A percentile compares a stretch with the other conserved stretches of the same genome.
Evolutionary conservation across 2,113 vertebrate genomes (phyloP).

Genomic region (Parus major): DNA sequence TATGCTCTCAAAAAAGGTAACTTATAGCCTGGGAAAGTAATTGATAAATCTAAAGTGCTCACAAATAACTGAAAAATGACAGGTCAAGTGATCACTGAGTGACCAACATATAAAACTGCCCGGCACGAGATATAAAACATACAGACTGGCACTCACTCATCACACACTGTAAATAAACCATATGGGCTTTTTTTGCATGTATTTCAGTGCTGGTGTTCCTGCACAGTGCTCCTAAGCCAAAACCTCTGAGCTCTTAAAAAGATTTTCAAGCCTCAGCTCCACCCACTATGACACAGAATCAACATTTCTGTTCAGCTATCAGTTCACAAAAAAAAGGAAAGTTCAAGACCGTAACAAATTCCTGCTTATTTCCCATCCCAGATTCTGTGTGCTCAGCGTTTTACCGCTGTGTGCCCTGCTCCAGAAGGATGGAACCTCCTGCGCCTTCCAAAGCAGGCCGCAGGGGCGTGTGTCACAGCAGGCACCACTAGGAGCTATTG

Average conservation of each 20-base stretch:
- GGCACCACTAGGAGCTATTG: background rate
- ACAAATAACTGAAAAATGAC: constrained; percentile 63
- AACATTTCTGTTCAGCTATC: background rate
- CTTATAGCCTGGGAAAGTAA: constrained; percentile 68
- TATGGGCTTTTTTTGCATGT: background rate
- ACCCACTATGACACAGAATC: background rate
- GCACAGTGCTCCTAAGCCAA: background rate
- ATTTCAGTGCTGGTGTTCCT: background rate
- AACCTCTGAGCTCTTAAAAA: background rate
- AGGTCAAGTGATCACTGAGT: constrained; percentile 14
- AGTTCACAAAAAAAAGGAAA: background rate
- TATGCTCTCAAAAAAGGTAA: constrained; percentile 69
- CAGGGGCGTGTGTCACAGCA: background rate
- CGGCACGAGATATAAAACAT: background rate
- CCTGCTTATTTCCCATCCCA: background rate
- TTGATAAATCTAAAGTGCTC: constrained; percentile 64
- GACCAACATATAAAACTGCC: constrained; percentile 25
- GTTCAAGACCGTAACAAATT: background rate
- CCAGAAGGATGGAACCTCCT: fast-evolving
- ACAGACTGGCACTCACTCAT: background rate
- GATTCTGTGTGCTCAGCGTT: fast-evolving
- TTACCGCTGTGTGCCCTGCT: background rate
- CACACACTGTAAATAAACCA: background rate
- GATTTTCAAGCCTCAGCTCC: background rate
- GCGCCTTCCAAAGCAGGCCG: background rate